Percentiles rank a stretch among this genome's conserved stretches.
Conservation (phyloP, 2,888 invertebrate species). For the Theodoxus fluviatilis region DNA sequence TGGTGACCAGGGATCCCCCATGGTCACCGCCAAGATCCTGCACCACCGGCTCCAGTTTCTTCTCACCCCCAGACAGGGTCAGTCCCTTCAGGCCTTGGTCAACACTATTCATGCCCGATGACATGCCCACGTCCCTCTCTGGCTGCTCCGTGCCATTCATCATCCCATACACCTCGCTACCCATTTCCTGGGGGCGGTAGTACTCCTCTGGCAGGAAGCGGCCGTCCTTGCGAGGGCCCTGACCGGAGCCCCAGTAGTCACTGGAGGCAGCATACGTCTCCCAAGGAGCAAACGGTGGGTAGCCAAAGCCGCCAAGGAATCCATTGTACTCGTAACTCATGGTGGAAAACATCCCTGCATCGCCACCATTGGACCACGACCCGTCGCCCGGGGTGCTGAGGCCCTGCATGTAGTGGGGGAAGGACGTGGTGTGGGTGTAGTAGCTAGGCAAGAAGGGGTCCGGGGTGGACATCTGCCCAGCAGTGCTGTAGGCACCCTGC, state of each 20-base stretch:
- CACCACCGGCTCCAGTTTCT: constrained; percentile 45
- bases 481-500: constrained; percentile 34
- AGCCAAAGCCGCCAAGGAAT: constrained; percentile 72
- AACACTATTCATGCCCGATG: constrained; percentile 76
- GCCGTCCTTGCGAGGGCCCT: constrained; percentile 59
- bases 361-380: constrained; percentile 90
- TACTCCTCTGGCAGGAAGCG: constrained; percentile 75
- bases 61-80: constrained; percentile 65
- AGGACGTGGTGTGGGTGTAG: constrained; percentile 72
- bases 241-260: constrained; percentile 74
- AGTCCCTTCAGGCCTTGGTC: constrained; percentile 83
- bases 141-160: constrained; percentile 58
- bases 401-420: constrained; percentile 91
- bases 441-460: constrained; percentile 68
- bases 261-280: constrained; percentile 81
- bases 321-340: constrained; percentile 82
- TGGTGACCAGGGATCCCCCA: constrained; percentile 22
- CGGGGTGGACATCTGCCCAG: constrained; percentile 58
- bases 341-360: constrained; percentile 80
- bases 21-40: constrained; percentile 26
- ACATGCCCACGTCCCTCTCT: too few relatives aligned
- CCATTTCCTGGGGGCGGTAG: too few relatives aligned
- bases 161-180: constrained; percentile 52
- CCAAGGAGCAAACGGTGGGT: constrained; percentile 74
- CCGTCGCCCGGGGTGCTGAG: constrained; percentile 76